These are phyloP conservation scores for Lordiphosa stackelbergi DNA, from an alignment of 1,140 invertebrate species.

Conservation along the genomic window DNA sequence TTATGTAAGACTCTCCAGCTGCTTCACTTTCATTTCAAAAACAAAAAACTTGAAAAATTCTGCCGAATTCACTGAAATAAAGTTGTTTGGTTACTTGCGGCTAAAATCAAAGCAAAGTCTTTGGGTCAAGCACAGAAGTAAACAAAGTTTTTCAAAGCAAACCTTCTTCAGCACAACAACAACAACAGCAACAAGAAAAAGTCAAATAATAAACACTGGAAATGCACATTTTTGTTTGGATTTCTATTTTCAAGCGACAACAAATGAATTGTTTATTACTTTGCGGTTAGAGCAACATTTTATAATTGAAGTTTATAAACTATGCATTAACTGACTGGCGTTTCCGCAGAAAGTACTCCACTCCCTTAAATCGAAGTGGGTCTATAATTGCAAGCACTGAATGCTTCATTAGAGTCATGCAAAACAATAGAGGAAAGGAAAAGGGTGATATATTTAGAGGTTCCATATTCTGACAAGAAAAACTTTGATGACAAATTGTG, in stretches of 20 bases:
- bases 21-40: neutral
- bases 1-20: neutral
- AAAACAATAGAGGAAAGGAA: conserved; percentile 28
- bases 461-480: too few species aligned
- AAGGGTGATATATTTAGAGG: neutral
- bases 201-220: conserved; percentile 12
- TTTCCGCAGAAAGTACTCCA: conserved; percentile 8
- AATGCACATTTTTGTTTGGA: conserved; percentile 6
- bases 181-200: neutral
- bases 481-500: too few species aligned
- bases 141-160: conserved; percentile 1
- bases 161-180: neutral
- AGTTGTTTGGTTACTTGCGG: conserved; percentile 12
- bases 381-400: conserved; percentile 13
- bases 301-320: conserved; percentile 10
- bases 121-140: conserved; percentile 10
- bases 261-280: conserved; percentile 13
- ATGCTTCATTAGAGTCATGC: conserved; percentile 51
- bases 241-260: conserved; percentile 6
- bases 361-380: conserved; percentile 11
- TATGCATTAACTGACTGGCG: conserved; percentile 7
- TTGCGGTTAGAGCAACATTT: conserved; percentile 2
- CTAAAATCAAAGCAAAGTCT: conserved; percentile 10
- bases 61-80: conserved; percentile 4
- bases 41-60: neutral